phyloP scores from a whole-genome alignment of 2,888 invertebrate species.

The Pandemis heparana region DNA sequence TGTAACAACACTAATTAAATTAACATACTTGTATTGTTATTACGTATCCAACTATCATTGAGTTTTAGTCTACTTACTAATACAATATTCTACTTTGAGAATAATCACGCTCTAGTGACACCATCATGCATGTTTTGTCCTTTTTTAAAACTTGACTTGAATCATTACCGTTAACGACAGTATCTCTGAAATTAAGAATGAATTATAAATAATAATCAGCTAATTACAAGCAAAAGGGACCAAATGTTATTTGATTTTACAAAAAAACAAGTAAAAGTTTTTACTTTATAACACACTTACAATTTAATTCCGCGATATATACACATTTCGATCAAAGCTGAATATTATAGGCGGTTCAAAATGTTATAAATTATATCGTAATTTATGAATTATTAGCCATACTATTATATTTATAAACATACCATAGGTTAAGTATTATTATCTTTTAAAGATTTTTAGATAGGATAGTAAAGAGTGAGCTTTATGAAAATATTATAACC shows the following conservation, averaged over 20 bases:
- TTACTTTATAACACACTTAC: slow-evolving; percentile 55
- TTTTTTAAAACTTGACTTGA: slow-evolving; percentile 56
- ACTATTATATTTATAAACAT: slow-evolving; percentile 84
- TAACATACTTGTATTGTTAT: slow-evolving; percentile 65
- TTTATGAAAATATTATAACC: slow-evolving; percentile 77
- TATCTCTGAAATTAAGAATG: slow-evolving; percentile 66
- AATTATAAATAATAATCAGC: slow-evolving; percentile 66
- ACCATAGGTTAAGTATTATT: slow-evolving; percentile 84
- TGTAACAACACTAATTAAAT: slow-evolving; percentile 84
- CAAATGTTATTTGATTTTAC: slow-evolving; percentile 75
- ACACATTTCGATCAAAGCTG: slow-evolving; percentile 63
- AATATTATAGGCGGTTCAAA: slow-evolving; percentile 73
- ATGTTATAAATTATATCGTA: slow-evolving; percentile 68
- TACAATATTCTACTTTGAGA: slow-evolving; percentile 27
- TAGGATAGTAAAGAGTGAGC: slow-evolving; percentile 83
- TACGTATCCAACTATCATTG: slow-evolving; percentile 56
- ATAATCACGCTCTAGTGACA: slow-evolving; percentile 47
- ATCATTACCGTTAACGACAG: slow-evolving; percentile 65
- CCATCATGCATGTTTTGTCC: slow-evolving; percentile 64
- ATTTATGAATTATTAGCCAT: slow-evolving; percentile 83
- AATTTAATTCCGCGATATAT: slow-evolving; percentile 55
- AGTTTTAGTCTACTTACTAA: slow-evolving; percentile 37
- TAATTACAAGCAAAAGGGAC: slow-evolving; percentile 85
- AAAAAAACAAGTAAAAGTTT: slow-evolving; percentile 48
- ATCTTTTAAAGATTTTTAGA: slow-evolving; percentile 82